These are phyloP conservation scores for Conger conger DNA, from an alignment of 2,113 vertebrate species.

Conservation along the genomic window DNA sequence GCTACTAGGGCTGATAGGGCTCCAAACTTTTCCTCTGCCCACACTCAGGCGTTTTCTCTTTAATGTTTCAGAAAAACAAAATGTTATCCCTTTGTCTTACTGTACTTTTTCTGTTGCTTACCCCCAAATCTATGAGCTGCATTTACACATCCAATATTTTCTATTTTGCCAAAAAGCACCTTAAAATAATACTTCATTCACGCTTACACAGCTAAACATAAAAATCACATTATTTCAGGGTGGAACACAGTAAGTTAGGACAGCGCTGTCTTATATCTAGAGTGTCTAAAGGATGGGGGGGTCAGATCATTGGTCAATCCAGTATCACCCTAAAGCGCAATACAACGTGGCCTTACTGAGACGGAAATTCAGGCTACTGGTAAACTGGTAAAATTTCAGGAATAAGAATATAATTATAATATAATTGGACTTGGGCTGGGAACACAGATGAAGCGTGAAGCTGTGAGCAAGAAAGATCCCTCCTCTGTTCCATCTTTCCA, in stretches of 20 bases:
- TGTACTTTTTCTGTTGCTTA: background rate
- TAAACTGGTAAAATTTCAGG: background rate
- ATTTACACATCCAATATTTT: background rate
- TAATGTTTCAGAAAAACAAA: background rate
- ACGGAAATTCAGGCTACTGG: background rate
- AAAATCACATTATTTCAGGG: conserved; percentile 8
- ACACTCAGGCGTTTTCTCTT: background rate
- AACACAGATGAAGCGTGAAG: background rate
- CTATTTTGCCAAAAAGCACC: background rate
- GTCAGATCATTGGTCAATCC: background rate
- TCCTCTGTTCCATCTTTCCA: background rate
- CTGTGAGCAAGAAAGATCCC: too few species aligned
- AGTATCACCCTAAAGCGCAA: background rate
- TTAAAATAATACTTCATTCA: background rate
- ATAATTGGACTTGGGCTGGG: background rate
- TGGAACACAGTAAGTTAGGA: conserved; percentile 15
- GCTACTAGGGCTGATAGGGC: background rate
- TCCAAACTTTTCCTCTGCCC: background rate
- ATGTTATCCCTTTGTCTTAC: background rate
- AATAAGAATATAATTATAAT: background rate
- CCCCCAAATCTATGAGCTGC: background rate
- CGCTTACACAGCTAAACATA: conserved; percentile 7
- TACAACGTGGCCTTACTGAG: background rate
- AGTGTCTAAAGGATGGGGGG: conserved; percentile 5
- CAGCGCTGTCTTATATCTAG: background rate